Base-by-base conservation (phyloP, 2,113 vertebrate genomes). In the Pachypanchax playfairii region DNA sequence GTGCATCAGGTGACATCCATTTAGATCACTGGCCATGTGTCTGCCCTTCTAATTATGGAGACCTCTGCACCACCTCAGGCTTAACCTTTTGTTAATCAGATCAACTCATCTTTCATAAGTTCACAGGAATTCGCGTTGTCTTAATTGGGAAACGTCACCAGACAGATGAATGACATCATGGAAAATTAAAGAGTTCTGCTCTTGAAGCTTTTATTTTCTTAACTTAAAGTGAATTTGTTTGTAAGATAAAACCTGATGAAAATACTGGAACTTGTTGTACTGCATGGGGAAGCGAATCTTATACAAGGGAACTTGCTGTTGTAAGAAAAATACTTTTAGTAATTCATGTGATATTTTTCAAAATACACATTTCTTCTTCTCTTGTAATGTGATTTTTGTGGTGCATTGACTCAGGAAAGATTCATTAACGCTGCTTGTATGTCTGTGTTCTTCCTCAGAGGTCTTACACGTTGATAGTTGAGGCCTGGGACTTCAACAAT, bases 401-500 rank as follows among this genome's bases (percentile, higher is more conserved):
- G 2, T 42, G 39, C 39, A 8, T 17, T 8, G 39, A 42, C n/a
- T 3, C n/a, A 10, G 3, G 10, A 8, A 20, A 9, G n/a, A 42
- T 6, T 20, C n/a, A 41, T 61, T 91, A 73, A 91, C 62, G 1
- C 36, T 33, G 8, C n/a, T 61, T 76, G 50, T 69, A 2, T 77
- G n/a, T 86, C 67, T 59, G 9, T 79, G 39, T 38, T 93, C 49
- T 92, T 73, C 88, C 89, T 41, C 94, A 99, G 97, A 94, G 97
- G 90, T 98, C 96, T 82, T 99, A 99, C 87, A 97, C 97, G 0
- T 84, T 99, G 90, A 96, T 98, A 29, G 92, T 99, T 60, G 96
- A 98, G 86, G 97, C 97, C 1, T 93, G 95, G 94, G 95, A 98
- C 93, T 94, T 93, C 88, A 95, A 93, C 73, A 98, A 98, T 36